Base-by-base conservation (phyloP, 2,797 vertebrate genomes). In the Phoxinus dragarum region DNA sequence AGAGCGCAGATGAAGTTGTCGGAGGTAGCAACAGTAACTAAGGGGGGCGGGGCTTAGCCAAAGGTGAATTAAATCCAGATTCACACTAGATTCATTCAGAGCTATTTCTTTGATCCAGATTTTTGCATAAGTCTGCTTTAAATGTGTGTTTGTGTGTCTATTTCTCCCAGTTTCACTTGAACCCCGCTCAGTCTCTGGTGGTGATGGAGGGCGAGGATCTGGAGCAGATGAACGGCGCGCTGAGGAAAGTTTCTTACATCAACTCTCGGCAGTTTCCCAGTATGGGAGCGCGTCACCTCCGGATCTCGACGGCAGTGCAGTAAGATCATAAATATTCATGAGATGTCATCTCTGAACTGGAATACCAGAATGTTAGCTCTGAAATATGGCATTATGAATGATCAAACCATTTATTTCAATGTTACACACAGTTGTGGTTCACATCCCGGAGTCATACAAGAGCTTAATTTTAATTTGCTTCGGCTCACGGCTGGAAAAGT, bases 141-240 rank as follows among this genome's bases (percentile, higher is more conserved):
- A 38, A 66, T 34, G 27, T 7, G 1, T 27, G 0, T 42, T 69
- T 54, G 6, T 59, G 69, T 56, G 34, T 64, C 71, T 84, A 31
- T 76, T 77, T 91, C 81, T 85, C 72, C 68, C 88, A 99, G 98
- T 98, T 99, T 92, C 98, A 99, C 94, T 98, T 99, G 91, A 99
- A 99, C 92, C 98, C 98, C 27, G 97, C 97, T 23, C 98, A 99
- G 94, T 99, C 97, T 4, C 92, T 97, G 86, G 93, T 99, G 92
- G 98, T 99, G 81, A 97, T 99, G 96, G 98, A 99, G 92, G 97
- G 97, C 79, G 98, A 99, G 78, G 97, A 99, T 92, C 93, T 98
- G 92, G 97, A 97, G 90, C 97, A 96, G 92, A 96, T 98, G 92
- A 98, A 98, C 92, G 91, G 87, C 9, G 98, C 97, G 34, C 95